Evolutionary conservation across 53 echinoderm and acorn worm species (phyloP).

Genomic region (Hippasteria phrygiana): DNA sequence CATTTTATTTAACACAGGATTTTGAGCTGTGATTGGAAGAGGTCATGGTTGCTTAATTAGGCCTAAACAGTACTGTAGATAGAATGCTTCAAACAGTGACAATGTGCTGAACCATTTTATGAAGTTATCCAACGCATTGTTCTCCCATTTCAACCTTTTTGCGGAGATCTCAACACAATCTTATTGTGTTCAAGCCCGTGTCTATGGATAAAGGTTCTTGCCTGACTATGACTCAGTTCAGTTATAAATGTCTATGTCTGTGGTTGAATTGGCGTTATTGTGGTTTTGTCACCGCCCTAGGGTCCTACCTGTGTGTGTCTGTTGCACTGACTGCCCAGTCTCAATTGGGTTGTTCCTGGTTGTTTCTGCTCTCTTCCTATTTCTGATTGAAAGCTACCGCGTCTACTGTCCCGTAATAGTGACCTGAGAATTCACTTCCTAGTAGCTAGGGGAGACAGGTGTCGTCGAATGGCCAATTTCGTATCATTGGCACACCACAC

Average conservation of each 20-base stretch:
- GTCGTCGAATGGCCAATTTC: background rate
- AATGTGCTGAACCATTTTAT: too few species aligned
- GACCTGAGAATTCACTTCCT: slow-evolving; percentile 23
- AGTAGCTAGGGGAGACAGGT: background rate
- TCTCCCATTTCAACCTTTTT: too few species aligned
- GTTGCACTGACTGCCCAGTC: background rate
- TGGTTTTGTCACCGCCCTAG: background rate
- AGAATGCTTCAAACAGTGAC: too few species aligned
- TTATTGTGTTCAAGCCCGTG: too few species aligned
- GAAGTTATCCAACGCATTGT: too few species aligned
- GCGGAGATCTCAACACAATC: too few species aligned
- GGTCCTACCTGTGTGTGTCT: background rate
- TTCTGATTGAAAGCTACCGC: slow-evolving; percentile 61
- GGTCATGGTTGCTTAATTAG: too few species aligned
- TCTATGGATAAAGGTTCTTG: background rate
- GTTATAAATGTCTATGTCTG: background rate
- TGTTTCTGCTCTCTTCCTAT: slow-evolving; percentile 12
- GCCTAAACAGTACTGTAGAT: too few species aligned
- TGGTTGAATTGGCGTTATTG: background rate
- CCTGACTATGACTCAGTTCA: background rate
- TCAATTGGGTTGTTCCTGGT: slow-evolving; percentile 64
- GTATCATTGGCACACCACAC: background rate
- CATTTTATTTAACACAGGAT: too few species aligned
- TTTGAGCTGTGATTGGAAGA: too few species aligned
- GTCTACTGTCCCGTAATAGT: background rate